A percentile compares a stretch with the other conserved stretches of the same genome.
Conservation (phyloP, 2,888 invertebrate genomes). For the Achlya flavicornis region DNA sequence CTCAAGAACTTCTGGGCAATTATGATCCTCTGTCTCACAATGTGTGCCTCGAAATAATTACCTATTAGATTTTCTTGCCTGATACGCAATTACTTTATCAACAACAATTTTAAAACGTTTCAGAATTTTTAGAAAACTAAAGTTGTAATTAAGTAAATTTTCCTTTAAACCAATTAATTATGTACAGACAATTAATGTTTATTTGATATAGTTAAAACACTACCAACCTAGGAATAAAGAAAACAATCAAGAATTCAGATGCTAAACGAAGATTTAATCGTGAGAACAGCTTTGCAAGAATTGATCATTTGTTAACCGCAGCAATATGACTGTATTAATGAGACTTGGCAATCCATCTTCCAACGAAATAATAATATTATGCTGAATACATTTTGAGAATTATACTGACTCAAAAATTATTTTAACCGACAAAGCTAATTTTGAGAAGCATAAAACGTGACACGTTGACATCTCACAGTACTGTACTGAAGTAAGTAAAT, state of each 20-base stretch:
- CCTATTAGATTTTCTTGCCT: background rate
- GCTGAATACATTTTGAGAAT: no score
- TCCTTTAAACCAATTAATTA: no score
- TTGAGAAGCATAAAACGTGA: constrained; percentile 15
- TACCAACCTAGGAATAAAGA: background rate
- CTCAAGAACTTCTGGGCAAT: constrained; percentile 7
- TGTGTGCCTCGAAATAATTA: background rate
- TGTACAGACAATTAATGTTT: no score
- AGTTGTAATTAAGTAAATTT: no score
- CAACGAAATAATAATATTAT: no score
- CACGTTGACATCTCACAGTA: constrained; percentile 9
- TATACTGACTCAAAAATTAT: no score
- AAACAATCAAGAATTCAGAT: background rate
- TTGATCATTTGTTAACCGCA: no score
- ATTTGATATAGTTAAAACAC: background rate
- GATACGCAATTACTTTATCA: background rate
- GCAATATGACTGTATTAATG: no score
- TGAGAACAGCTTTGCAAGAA: no score
- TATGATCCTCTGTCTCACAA: background rate
- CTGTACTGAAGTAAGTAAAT: constrained; percentile 15
- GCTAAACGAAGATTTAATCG: background rate
- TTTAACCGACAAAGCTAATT: constrained; percentile 11
- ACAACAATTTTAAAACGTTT: no score
- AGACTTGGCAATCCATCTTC: no score
- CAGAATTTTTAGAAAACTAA: no score